These are phyloP conservation scores for Escarpia spicata DNA, from an alignment of 2,888 invertebrate species.

Conservation along the genomic window DNA sequence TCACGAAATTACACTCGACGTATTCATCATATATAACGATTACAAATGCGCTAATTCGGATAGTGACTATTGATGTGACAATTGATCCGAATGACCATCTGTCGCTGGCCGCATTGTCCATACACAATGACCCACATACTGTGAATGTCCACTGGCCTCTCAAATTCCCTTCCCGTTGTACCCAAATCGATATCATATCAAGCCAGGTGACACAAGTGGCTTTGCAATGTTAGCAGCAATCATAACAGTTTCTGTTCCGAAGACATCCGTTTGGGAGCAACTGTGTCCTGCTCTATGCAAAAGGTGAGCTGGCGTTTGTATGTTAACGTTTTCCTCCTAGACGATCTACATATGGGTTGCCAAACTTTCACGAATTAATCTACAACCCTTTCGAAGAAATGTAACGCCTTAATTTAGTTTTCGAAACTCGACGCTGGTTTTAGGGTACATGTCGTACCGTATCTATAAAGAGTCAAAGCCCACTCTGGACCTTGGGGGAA, in stretches of 20 bases:
- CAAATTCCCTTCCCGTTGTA: background rate
- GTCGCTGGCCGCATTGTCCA: background rate
- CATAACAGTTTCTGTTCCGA: background rate
- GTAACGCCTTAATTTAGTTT: too few relatives aligned
- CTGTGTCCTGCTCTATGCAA: background rate
- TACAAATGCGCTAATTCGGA: too few relatives aligned
- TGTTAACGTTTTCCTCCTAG: background rate
- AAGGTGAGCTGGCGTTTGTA: background rate
- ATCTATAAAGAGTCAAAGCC: too few relatives aligned
- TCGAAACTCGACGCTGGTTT: too few relatives aligned
- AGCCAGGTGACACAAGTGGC: background rate
- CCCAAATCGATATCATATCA: background rate
- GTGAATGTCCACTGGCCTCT: background rate
- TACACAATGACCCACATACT: background rate
- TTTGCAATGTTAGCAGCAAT: background rate
- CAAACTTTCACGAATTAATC: too few relatives aligned
- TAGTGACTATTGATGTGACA: background rate
- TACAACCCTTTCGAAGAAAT: too few relatives aligned
- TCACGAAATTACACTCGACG: too few relatives aligned
- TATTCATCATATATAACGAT: too few relatives aligned
- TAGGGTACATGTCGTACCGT: too few relatives aligned
- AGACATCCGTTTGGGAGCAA: background rate
- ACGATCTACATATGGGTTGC: too few relatives aligned
- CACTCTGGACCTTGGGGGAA: too few relatives aligned
- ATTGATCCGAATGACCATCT: slow-evolving; percentile 10